Evolutionary conservation across 2,797 vertebrate species (phyloP).

Genomic region (Sylvilagus floridanus): DNA sequence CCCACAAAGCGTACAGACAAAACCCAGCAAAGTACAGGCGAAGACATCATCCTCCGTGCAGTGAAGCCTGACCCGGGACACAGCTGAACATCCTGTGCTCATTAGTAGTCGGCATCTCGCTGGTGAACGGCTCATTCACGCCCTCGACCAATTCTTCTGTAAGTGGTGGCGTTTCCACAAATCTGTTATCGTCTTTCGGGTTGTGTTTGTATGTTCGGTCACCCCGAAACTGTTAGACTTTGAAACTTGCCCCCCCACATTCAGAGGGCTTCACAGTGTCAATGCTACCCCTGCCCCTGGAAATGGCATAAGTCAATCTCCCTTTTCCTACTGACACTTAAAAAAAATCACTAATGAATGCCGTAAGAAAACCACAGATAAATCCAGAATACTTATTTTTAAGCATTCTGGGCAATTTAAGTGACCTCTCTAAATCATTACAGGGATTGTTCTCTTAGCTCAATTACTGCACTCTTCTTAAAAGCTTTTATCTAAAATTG

Average conservation of each 20-base stretch:
- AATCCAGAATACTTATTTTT: slow-evolving; percentile 50
- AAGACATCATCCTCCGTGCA: neutral
- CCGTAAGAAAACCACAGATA: neutral
- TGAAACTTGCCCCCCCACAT: neutral
- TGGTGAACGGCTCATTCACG: neutral
- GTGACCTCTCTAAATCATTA: slow-evolving; percentile 32
- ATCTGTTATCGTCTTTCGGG: neutral
- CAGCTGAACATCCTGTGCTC: neutral
- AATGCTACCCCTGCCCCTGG: neutral
- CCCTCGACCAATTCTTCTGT: neutral
- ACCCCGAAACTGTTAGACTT: neutral
- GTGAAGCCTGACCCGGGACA: neutral
- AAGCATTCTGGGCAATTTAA: slow-evolving; percentile 57
- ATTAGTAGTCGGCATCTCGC: neutral
- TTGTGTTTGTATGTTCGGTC: neutral
- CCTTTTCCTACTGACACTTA: neutral
- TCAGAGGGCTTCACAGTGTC: neutral
- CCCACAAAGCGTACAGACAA: neutral
- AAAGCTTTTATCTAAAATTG: slow-evolving; percentile 39
- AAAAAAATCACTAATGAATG: neutral
- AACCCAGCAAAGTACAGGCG: neutral
- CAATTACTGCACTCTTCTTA: slow-evolving; percentile 22
- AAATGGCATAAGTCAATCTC: neutral
- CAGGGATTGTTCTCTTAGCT: slow-evolving; percentile 1
- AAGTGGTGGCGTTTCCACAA: neutral